These are phyloP conservation scores for Melanotaenia trifasciata DNA, from an alignment of 2,797 vertebrate genomes.

Conservation along the genomic window DNA sequence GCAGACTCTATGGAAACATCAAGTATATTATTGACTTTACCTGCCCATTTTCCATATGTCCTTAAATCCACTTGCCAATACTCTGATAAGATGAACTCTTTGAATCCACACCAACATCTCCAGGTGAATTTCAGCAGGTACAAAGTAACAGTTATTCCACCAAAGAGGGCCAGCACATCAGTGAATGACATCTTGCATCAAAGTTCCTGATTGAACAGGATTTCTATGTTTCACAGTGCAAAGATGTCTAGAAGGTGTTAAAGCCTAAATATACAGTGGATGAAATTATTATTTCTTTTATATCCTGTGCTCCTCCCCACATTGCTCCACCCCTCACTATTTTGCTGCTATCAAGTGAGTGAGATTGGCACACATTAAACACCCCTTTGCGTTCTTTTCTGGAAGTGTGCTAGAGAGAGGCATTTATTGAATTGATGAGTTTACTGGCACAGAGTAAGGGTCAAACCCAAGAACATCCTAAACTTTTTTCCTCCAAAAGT, in stretches of 20 bases:
- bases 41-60: slow-evolving; percentile 83
- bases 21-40: slow-evolving; percentile 58
- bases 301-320: slow-evolving; percentile 54
- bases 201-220: slow-evolving; percentile 11
- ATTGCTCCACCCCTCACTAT: slow-evolving; percentile 48
- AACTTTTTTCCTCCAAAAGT: background rate
- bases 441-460: background rate
- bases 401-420: background rate
- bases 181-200: slow-evolving; percentile 34
- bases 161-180: slow-evolving; percentile 57
- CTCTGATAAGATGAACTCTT: slow-evolving; percentile 72
- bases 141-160: slow-evolving; percentile 57
- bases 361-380: background rate
- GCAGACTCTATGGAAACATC: background rate
- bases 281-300: slow-evolving; percentile 20
- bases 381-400: background rate
- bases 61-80: slow-evolving; percentile 76
- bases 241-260: background rate
- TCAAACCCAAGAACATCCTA: background rate
- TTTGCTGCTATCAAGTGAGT: slow-evolving; percentile 9
- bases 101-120: slow-evolving; percentile 77
- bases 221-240: background rate
- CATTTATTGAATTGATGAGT: background rate
- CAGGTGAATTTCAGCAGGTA: slow-evolving; percentile 70
- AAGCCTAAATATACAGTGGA: slow-evolving; percentile 18